phyloP scores from a whole-genome alignment of 2,888 invertebrate species.

The Protophormia terraenovae region DNA sequence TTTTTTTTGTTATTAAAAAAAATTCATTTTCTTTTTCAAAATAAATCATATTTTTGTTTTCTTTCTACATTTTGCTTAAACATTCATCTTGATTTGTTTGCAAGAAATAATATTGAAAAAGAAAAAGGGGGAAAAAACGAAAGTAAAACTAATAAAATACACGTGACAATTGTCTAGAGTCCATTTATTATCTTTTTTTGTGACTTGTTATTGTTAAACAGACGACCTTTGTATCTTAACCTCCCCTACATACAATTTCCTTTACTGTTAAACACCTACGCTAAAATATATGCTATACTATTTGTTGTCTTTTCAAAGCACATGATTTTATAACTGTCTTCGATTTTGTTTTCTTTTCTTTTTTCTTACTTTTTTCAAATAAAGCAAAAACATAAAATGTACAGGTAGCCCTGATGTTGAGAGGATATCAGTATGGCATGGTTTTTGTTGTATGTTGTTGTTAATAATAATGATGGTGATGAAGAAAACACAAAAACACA shows the following conservation, averaged over 20 bases:
- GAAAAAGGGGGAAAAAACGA: no score
- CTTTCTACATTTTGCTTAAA: no score
- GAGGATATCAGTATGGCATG: no score
- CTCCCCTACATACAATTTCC: background rate
- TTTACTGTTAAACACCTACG: background rate
- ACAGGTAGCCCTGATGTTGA: no score
- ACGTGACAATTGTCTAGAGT: constrained; percentile 42
- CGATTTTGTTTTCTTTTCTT: constrained; percentile 2
- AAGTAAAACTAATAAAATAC: constrained; percentile 45
- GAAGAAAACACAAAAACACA: constrained; percentile 32
- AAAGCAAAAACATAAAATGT: no score
- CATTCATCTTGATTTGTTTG: background rate
- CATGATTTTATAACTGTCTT: constrained; percentile 16
- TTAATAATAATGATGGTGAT: background rate
- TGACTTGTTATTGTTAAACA: background rate
- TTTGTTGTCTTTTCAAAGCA: background rate
- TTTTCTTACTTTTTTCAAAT: no score
- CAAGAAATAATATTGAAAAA: background rate
- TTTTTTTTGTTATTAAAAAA: no score
- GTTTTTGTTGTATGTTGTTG: background rate
- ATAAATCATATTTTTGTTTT: no score
- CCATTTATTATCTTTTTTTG: background rate
- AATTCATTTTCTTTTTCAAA: no score
- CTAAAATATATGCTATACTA: background rate
- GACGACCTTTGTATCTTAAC: background rate